A percentile compares a stretch with the other conserved stretches of the same genome.
Conservation (phyloP, 2,888 invertebrate genomes). For the Cecidostiba fungosa region DNA sequence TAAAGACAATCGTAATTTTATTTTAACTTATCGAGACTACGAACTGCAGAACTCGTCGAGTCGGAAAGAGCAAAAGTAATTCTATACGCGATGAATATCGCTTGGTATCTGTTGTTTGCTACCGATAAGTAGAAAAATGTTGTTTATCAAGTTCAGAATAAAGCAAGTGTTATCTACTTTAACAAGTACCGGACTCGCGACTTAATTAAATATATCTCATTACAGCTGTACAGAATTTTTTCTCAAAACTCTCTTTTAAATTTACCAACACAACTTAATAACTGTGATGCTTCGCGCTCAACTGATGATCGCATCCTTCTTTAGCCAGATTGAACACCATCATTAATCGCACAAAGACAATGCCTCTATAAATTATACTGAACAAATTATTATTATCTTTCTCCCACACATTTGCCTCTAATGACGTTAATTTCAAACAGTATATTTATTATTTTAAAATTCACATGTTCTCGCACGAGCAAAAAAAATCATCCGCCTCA, state of each 20-base stretch:
- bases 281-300: neutral
- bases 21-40: neutral
- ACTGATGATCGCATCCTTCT: neutral
- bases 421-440: neutral
- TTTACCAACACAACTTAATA: neutral
- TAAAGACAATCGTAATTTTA: neutral
- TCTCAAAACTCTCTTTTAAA: neutral
- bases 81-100: neutral
- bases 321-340: neutral
- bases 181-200: neutral
- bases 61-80: neutral
- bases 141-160: neutral
- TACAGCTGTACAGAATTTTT: neutral
- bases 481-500: neutral
- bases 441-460: neutral
- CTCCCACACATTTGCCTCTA: neutral
- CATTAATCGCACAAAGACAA: neutral
- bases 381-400: neutral
- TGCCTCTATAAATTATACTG: neutral
- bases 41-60: neutral
- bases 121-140: neutral
- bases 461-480: neutral
- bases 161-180: neutral
- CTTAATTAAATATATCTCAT: neutral
- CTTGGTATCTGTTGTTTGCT: neutral